These are phyloP conservation scores for Cheilosia pagana DNA, from an alignment of 2,888 invertebrate genomes.

Conservation along the genomic window DNA sequence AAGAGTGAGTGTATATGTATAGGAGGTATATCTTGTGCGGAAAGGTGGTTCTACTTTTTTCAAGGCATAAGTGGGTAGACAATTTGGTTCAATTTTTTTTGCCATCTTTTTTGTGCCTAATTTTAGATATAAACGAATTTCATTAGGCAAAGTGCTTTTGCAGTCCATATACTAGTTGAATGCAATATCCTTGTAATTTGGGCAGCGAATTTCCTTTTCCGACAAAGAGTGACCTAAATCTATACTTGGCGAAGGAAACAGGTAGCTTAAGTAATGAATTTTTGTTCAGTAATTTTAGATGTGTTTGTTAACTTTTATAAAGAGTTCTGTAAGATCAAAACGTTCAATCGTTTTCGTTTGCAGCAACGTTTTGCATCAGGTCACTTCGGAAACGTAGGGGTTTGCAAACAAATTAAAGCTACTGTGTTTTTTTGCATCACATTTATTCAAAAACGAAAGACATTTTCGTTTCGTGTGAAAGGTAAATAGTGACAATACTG, in stretches of 20 bases:
- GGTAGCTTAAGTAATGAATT: too few species aligned
- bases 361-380: too few species aligned
- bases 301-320: too few species aligned
- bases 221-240: neutral
- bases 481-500: too few species aligned
- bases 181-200: constrained; percentile 14
- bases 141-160: constrained; percentile 47
- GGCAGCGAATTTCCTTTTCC: neutral
- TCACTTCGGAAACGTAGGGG: too few species aligned
- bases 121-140: constrained; percentile 51
- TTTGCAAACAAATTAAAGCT: too few species aligned
- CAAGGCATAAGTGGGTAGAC: neutral
- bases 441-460: too few species aligned
- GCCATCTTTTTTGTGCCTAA: constrained; percentile 10
- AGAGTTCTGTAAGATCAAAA: too few species aligned
- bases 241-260: neutral
- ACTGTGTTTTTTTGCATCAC: too few species aligned
- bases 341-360: too few species aligned
- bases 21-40: neutral
- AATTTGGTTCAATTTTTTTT: constrained; percentile 6
- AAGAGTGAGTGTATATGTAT: neutral
- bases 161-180: constrained; percentile 37
- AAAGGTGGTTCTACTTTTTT: neutral
- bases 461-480: too few species aligned
- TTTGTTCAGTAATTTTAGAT: too few species aligned